These are phyloP conservation scores for Datnioides undecimradiatus DNA, from an alignment of 2,113 vertebrate species.

Conservation along the genomic window DNA sequence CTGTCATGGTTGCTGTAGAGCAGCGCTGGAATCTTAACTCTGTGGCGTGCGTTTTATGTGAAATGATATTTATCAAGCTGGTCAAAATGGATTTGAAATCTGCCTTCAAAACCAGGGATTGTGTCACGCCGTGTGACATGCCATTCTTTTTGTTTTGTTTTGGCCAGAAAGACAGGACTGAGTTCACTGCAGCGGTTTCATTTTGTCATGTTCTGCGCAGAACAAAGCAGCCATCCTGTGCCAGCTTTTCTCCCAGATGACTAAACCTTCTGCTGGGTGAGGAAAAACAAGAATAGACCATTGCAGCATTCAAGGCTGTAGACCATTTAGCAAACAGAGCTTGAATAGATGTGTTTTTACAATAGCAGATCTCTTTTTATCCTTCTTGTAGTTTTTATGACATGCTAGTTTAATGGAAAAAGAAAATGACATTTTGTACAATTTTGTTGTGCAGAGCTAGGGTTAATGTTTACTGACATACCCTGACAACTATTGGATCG, in stretches of 20 bases:
- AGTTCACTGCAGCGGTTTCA: slow-evolving; percentile 18
- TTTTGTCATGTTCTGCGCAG: slow-evolving; percentile 35
- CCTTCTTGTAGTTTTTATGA: neutral
- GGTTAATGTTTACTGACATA: no score
- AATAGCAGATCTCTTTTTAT: neutral
- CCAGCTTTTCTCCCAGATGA: slow-evolving; percentile 58
- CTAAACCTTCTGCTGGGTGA: slow-evolving; percentile 46
- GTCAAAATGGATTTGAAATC: slow-evolving; percentile 47
- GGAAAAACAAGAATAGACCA: slow-evolving; percentile 43
- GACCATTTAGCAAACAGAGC: neutral
- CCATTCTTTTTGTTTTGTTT: slow-evolving; percentile 23
- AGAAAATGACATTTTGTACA: neutral
- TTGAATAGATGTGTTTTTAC: neutral
- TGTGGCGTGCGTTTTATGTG: neutral
- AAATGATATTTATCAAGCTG: slow-evolving; percentile 38
- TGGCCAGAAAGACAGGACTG: slow-evolving; percentile 26
- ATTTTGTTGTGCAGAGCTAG: no score
- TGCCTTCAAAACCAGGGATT: slow-evolving; percentile 8
- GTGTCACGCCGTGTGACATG: slow-evolving; percentile 5
- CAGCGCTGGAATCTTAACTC: slow-evolving; percentile 6
- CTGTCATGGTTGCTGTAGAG: slow-evolving; percentile 24
- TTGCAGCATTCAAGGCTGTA: slow-evolving; percentile 4
- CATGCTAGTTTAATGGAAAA: neutral
- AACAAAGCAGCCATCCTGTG: slow-evolving; percentile 58
- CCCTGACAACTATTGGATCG: neutral